Evolutionary conservation across 2,113 vertebrate genomes (phyloP).

Genomic region (Periophthalmodon schlosseri): DNA sequence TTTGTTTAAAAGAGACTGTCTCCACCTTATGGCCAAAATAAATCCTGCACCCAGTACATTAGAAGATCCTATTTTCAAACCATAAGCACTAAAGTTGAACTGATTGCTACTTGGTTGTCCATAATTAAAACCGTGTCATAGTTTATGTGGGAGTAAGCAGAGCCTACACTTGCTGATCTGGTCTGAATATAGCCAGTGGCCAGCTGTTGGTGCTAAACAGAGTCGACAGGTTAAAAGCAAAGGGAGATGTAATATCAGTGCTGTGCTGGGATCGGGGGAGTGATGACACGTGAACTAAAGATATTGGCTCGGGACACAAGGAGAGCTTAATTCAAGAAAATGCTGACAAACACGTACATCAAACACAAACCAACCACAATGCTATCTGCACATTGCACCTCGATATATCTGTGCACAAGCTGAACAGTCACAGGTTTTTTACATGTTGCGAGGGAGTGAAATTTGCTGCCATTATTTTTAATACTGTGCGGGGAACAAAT

Average conservation of each 20-base stretch:
- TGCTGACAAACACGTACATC: not conserved
- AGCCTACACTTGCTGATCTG: constrained; percentile 45
- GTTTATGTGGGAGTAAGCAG: not conserved
- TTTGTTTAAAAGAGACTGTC: not conserved
- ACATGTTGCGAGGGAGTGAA: constrained; percentile 6
- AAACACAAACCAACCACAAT: not conserved
- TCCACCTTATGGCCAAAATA: constrained; percentile 19
- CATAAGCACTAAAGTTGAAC: not conserved
- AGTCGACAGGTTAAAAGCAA: constrained; percentile 42
- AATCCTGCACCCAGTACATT: constrained; percentile 21
- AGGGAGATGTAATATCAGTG: constrained; percentile 47
- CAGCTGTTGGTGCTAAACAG: constrained; percentile 68
- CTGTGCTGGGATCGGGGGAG: not conserved
- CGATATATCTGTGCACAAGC: not conserved
- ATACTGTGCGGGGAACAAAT: not conserved
- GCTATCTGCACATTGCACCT: not conserved
- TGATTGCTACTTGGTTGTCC: no score
- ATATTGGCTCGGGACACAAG: constrained; percentile 10
- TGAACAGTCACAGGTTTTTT: not conserved
- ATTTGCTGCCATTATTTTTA: constrained; percentile 8
- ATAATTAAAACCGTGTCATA: no score
- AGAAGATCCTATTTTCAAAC: not conserved
- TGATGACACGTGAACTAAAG: constrained; percentile 3
- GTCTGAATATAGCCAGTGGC: constrained; percentile 59
- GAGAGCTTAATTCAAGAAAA: not conserved